These are phyloP conservation scores for Sepioteuthis lessoniana DNA, from an alignment of 2,888 invertebrate genomes.

Conservation along the genomic window DNA sequence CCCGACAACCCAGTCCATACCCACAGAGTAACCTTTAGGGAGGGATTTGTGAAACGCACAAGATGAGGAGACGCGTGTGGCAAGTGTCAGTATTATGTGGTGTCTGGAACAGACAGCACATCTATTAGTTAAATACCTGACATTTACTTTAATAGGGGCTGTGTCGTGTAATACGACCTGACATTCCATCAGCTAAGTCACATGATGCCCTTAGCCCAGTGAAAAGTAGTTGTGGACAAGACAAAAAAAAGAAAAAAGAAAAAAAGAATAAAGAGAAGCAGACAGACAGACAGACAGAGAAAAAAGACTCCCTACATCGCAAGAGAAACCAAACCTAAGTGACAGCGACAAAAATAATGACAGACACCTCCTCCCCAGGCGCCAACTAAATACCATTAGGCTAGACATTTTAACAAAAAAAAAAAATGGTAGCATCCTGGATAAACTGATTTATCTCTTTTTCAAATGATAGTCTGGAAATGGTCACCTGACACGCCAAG, in stretches of 20 bases:
- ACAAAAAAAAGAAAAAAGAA: background rate
- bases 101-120: background rate
- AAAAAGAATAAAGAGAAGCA: background rate
- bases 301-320: background rate
- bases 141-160: conserved; percentile 12
- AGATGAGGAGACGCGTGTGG: background rate
- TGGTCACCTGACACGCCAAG: background rate
- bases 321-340: background rate
- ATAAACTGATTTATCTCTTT: background rate
- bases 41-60: background rate
- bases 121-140: background rate
- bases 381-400: background rate
- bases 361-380: background rate
- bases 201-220: background rate
- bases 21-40: background rate
- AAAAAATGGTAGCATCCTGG: background rate
- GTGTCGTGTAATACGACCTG: background rate
- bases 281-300: too few species aligned
- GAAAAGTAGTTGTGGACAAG: background rate
- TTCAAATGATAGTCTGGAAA: background rate
- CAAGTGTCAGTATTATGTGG: background rate
- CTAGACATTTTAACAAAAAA: background rate
- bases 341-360: background rate
- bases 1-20: background rate
- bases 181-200: background rate